Evolutionary conservation across 2,113 vertebrate species (phyloP).

Genomic region (Hypomesus transpacificus): DNA sequence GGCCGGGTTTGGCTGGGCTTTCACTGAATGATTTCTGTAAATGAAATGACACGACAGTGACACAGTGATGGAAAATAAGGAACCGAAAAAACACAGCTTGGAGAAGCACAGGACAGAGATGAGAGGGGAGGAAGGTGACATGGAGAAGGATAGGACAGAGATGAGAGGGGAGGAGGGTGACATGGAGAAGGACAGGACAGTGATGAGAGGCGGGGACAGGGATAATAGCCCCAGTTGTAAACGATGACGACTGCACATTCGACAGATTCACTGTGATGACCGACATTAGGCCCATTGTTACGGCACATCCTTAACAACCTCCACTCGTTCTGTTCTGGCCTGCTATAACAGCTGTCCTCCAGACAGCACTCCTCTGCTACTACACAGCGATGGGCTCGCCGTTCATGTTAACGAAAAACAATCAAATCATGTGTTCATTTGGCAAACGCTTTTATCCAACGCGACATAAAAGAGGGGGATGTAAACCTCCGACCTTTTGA

Average conservation of each 20-base stretch:
- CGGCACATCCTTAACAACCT: neutral
- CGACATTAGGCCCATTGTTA: neutral
- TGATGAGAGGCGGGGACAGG: neutral
- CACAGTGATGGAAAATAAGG: conserved; percentile 47
- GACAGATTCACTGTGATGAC: neutral
- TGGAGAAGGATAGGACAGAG: neutral
- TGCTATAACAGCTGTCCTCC: no score
- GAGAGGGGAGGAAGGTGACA: neutral
- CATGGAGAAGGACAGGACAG: neutral
- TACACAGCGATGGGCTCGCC: no score
- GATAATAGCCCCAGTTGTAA: neutral
- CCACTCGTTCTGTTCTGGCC: no score
- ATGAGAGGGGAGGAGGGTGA: neutral
- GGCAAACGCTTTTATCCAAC: no score
- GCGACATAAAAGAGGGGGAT: no score
- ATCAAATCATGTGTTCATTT: no score
- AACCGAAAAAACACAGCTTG: neutral
- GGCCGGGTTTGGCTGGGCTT: conserved; percentile 79
- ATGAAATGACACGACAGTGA: conserved; percentile 72
- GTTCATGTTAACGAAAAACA: no score
- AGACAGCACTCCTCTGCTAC: no score
- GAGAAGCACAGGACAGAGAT: neutral
- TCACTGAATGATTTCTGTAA: conserved; percentile 90
- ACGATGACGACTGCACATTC: neutral
- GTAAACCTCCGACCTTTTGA: no score